Evolutionary conservation across 1,140 invertebrate genomes (phyloP), one percentile per base, ranked within the genome.

Genomic region (Druon quercuslanigerum): DNA sequence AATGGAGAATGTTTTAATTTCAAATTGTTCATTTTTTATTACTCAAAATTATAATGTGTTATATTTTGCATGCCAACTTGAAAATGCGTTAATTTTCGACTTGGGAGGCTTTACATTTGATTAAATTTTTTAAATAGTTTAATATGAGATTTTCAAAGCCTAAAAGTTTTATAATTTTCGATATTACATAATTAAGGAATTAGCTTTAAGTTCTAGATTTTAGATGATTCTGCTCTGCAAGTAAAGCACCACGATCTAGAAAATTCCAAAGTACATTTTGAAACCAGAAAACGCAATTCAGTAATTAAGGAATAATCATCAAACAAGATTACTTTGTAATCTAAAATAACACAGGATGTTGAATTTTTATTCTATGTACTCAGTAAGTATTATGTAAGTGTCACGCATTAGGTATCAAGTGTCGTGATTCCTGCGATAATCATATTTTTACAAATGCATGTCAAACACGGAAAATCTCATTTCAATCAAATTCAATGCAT

Each of bases 341-440:
- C 17, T 17, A 54, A 54, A 54, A 54, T 54, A 54, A 54, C n/a
- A 54, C 52, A 54, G 52, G 52, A 54, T 54, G 52, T 54, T 54
- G n/a, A 54, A 54, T 54, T n/a, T 54, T 11, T 9, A 46, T 46
- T 33, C 40, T 46, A 11, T 46, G 9, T 6, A 46, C 0, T 52
- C 13, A 52, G n/a, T 16, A 17, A 52, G n/a, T 52, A 52, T 52
- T 52, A 17, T 16, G 51, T n/a, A 52, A 52, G 12, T 52, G 51
- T 52, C n/a, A 16, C 51, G n/a, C n/a, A 17, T 16, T n/a, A 14
- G 14, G 6, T 52, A 25, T 40, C 9, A 66, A 66, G 13, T 46
- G 33, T 40, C 40, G 60, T 66, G 25, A 46, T 40, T 66, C 60
- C 40, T 66, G 33, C 16, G 60, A 66, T 66, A 66, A 40, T 40